A percentile compares a stretch with the other conserved stretches of the same genome.
phyloP scores from a whole-genome alignment of 1,140 invertebrate genomes.

The Drosophila novamexicana region DNA sequence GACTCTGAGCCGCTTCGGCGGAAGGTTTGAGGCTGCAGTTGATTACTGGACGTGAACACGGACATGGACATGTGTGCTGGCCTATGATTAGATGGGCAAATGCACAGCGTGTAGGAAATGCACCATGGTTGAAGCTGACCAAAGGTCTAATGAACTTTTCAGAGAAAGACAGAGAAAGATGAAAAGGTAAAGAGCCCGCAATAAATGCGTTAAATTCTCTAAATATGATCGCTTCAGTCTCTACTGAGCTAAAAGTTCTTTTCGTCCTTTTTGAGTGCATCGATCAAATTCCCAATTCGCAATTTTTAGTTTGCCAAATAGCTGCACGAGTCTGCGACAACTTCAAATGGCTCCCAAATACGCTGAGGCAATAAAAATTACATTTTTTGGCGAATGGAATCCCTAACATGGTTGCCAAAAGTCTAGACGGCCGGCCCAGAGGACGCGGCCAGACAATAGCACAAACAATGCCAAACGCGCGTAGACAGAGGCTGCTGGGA shows the following conservation, averaged over 20 bases:
- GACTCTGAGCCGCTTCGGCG: not conserved
- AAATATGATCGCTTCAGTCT: slow-evolving; percentile 12
- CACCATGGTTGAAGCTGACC: slow-evolving; percentile 21
- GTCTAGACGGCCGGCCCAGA: slow-evolving; percentile 58
- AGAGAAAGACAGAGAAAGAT: too few relatives aligned
- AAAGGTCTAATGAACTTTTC: slow-evolving; percentile 44
- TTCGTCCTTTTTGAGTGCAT: not conserved
- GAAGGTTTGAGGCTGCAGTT: slow-evolving; percentile 30
- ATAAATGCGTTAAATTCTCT: not conserved
- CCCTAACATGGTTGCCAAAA: slow-evolving; percentile 68
- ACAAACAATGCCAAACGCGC: slow-evolving; percentile 63
- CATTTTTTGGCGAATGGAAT: slow-evolving; percentile 41
- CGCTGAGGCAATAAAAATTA: slow-evolving; percentile 68
- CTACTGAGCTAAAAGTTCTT: not conserved
- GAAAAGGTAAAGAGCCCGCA: not conserved
- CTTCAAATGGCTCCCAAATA: slow-evolving; percentile 41
- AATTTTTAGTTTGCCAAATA: slow-evolving; percentile 33
- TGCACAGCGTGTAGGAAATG: slow-evolving; percentile 31
- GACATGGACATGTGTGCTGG: slow-evolving; percentile 47
- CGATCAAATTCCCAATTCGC: not conserved
- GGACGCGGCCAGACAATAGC: slow-evolving; percentile 16
- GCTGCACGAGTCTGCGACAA: slow-evolving; percentile 40
- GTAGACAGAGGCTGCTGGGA: slow-evolving; percentile 11
- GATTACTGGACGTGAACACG: slow-evolving; percentile 44
- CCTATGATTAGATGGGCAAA: slow-evolving; percentile 60